Base-by-base conservation (phyloP, 2,113 vertebrate genomes). In the Clarias magur region DNA sequence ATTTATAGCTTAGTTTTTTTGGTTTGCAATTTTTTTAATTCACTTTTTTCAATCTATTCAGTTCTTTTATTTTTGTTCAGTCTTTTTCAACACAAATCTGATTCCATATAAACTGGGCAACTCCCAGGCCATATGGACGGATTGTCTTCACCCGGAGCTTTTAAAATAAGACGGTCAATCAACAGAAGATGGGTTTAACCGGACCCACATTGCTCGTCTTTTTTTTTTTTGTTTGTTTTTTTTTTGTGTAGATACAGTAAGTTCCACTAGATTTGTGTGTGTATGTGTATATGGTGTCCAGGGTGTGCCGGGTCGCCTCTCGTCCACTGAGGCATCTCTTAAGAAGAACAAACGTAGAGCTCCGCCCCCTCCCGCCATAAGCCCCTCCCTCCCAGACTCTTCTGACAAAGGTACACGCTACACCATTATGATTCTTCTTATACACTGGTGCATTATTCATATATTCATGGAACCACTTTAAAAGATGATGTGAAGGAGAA, bases 301-400 rank as follows among this genome's bases (percentile, higher is more conserved):
- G 89, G 89, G 1, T 82, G 70, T 27, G 93, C 92, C 92, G 42
- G 91, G 92, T 34, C 90, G 90, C 54, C 80, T 90, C 0, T 88
- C 93, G 0, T 84, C 91, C 0, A 27, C 93, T 1, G 96, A 92
- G 72, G 96, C 93, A 0, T 96, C 96, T 83, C 88, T 98, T 4
- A 96, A 94, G 86, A 96, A 95, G 48, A 96, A 93, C 60, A 99
- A 99, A 89, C 95, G 97, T 83, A 97, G 94, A 92, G 97, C 98
- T 0, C 98, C 98, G 0, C 95, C 94, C 0, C 97, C 97, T 60
- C 98, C 96, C 56, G 90, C 91, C 6, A 75, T 83, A 48, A 72
- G 68, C 54, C 56, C 89, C 13, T 34, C 88, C 38, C 91, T 91
- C 88, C 67, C 82, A 25, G 27, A 91, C 9, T 86, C 87, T 79